Evolutionary conservation across 2,888 invertebrate species (phyloP).

Genomic region (Ptychoptera contaminata): DNA sequence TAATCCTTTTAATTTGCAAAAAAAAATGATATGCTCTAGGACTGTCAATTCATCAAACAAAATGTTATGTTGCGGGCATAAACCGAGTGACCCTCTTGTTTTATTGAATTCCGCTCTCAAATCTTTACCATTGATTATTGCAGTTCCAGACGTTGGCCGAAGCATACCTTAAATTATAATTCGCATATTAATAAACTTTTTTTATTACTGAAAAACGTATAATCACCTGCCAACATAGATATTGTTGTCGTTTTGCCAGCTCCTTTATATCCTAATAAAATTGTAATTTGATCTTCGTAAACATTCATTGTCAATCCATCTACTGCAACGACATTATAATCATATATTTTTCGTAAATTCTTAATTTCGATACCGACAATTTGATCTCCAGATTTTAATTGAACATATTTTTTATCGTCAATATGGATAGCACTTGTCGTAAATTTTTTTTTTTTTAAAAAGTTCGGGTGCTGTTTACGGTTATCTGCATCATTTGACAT

Average conservation of each 20-base stretch:
- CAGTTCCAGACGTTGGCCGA: slow-evolving; percentile 50
- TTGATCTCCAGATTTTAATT: too few relatives aligned
- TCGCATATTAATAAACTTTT: too few relatives aligned
- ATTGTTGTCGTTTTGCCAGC: slow-evolving; percentile 92
- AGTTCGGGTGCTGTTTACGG: too few relatives aligned
- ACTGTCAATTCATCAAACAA: slow-evolving; percentile 72
- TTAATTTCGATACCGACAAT: too few relatives aligned
- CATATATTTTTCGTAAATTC: slow-evolving; percentile 47
- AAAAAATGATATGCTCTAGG: slow-evolving; percentile 68
- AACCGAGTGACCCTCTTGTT: slow-evolving; percentile 49
- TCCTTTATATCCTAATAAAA: slow-evolving; percentile 61
- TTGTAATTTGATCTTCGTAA: slow-evolving; percentile 81
- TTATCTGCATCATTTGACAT: too few relatives aligned
- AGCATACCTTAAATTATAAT: slow-evolving; percentile 33
- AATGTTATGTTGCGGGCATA: slow-evolving; percentile 78
- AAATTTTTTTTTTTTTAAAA: too few relatives aligned
- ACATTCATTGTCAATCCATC: slow-evolving; percentile 61
- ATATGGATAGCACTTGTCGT: too few relatives aligned
- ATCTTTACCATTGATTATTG: slow-evolving; percentile 53
- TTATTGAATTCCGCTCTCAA: slow-evolving; percentile 43
- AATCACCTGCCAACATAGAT: slow-evolving; percentile 64
- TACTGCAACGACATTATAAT: slow-evolving; percentile 39
- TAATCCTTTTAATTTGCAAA: slow-evolving; percentile 34
- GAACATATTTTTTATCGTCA: too few relatives aligned
- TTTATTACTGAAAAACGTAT: too few relatives aligned